Evolutionary conservation across 2,888 invertebrate genomes (phyloP).

Genomic region (Zhuqinia jingwanae): DNA sequence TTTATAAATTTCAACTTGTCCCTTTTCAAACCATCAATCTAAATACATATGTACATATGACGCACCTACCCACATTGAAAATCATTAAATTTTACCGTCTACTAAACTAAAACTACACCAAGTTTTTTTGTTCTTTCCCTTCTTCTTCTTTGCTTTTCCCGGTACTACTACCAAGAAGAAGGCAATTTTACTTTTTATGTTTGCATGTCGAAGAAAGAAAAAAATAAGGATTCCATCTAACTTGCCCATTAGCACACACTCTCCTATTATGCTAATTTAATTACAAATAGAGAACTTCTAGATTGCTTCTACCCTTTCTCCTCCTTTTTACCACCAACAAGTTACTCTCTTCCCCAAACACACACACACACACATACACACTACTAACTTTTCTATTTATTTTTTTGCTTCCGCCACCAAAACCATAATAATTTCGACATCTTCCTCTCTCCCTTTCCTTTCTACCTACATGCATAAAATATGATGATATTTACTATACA

Average conservation of each 20-base stretch:
- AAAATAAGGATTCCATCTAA: slow-evolving; percentile 44
- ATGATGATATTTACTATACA: not conserved
- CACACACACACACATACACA: too few relatives aligned
- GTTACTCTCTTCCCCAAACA: not conserved
- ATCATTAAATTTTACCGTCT: not conserved
- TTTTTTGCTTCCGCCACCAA: not conserved
- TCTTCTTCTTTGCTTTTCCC: not conserved
- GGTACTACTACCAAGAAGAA: too few relatives aligned
- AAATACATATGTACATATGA: too few relatives aligned
- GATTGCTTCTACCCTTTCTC: slow-evolving; percentile 39
- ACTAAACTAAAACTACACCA: not conserved
- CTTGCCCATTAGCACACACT: slow-evolving; percentile 66
- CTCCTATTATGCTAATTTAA: slow-evolving; percentile 67
- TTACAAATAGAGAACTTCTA: slow-evolving; percentile 51
- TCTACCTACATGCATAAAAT: slow-evolving; percentile 35
- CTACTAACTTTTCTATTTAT: too few relatives aligned
- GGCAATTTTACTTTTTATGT: slow-evolving; percentile 10
- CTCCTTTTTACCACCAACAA: slow-evolving; percentile 7
- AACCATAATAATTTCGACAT: slow-evolving; percentile 26
- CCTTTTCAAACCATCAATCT: not conserved
- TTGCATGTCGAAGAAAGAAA: not conserved
- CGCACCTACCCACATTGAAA: not conserved
- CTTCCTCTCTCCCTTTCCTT: slow-evolving; percentile 5
- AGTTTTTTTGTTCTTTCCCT: not conserved
- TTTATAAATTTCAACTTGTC: not conserved